Evolutionary conservation across 2,888 invertebrate genomes (phyloP).

Genomic region (Drosophila monieri): DNA sequence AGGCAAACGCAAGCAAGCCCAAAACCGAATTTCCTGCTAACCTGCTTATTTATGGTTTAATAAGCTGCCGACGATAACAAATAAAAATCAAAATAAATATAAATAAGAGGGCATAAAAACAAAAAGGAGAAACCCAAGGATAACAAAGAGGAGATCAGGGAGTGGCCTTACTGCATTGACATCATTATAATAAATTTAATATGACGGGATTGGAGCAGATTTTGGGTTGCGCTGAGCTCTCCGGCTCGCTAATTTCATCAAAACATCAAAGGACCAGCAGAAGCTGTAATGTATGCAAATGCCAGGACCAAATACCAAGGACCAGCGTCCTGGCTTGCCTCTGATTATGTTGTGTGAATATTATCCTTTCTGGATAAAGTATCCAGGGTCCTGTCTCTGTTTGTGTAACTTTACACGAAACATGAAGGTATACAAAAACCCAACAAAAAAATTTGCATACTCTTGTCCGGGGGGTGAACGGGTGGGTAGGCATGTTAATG

Average conservation of each 20-base stretch:
- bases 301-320: slow-evolving; percentile 41
- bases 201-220: slow-evolving; percentile 40
- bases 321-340: slow-evolving; percentile 45
- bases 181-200: slow-evolving; percentile 62
- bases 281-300: slow-evolving; percentile 73
- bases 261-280: slow-evolving; percentile 55
- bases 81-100: slow-evolving; percentile 55
- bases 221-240: slow-evolving; percentile 13
- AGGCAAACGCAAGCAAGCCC: slow-evolving; percentile 23
- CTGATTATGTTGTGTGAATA: slow-evolving; percentile 75
- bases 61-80: slow-evolving; percentile 49
- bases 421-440: slow-evolving; percentile 2
- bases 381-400: slow-evolving; percentile 27
- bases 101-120: background rate
- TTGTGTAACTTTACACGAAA: slow-evolving; percentile 47
- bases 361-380: slow-evolving; percentile 59
- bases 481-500: slow-evolving; percentile 32
- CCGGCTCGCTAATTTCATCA: slow-evolving; percentile 55
- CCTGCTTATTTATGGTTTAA: slow-evolving; percentile 67
- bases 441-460: slow-evolving; percentile 37
- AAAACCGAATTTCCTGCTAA: slow-evolving; percentile 40
- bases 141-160: slow-evolving; percentile 15
- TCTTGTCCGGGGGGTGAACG: slow-evolving; percentile 19
- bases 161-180: slow-evolving; percentile 41
- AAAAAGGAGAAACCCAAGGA: too few species aligned